Evolutionary conservation across 2,888 invertebrate genomes (phyloP), one percentile per base, ranked within the genome.

Genomic region (Ephialtes manifestator): DNA sequence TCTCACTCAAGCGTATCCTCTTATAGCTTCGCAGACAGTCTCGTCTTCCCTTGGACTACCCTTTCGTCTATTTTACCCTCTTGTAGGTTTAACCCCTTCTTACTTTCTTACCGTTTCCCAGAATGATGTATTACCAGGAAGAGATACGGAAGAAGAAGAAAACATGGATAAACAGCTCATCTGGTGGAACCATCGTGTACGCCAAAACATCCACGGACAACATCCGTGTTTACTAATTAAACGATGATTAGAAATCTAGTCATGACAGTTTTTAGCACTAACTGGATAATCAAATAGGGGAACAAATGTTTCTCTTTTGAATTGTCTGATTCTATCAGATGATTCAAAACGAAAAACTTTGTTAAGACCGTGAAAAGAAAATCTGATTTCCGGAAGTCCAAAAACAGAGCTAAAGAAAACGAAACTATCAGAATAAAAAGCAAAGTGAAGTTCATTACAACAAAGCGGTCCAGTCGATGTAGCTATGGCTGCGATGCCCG

Each of bases 21-120:
- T 74, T 68, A 18, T 13, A 67, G 35, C 82, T 77, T 58, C 2
- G 43, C 53, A 65, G 70, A 20, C 77, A 55, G 39, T 46, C 71
- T 53, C 15, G 24, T 65, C 43, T 76, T 46, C 51, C n/a, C 13
- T 67, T 72, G 11, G 60, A n/a, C 18, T 31, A 67, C 11, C 39
- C 35, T 28, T 39, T 53, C 39, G 65, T 5, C 53, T 39, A 65
- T 60, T 35, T 35, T n/a, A 31, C 5, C n/a, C 51, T 35, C 65
- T 65, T 15, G 31, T 8, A 13, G 24, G 31, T 43, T 35, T 24
- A 53, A 8, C 76, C 15, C 35, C 53, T 51, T 51, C 53, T 35
- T 46, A 65, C 51, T n/a, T 31, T 74, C 60, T 60, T 46, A 18
- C n/a, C n/a, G 35, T 31, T 63, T 8, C 15, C 13, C 18, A 8